phyloP scores from a whole-genome alignment of 2,113 vertebrate species.

The Chloropsis hardwickii region DNA sequence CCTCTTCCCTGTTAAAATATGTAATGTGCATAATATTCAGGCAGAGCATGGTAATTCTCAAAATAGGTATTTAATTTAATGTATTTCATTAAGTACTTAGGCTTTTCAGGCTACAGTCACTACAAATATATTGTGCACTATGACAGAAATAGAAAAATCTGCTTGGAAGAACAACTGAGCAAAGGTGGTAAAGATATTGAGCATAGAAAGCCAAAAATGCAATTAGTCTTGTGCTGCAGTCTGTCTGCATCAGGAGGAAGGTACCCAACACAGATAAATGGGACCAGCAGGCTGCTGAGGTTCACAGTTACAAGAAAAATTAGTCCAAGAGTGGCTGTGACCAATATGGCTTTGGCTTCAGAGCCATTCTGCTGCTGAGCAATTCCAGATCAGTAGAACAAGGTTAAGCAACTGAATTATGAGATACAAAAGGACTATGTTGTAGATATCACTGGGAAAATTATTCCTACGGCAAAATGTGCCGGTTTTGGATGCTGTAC shows the following conservation, averaged over 20 bases:
- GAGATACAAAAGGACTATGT: not conserved
- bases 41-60: not conserved
- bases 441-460: not conserved
- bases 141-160: not conserved
- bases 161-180: not conserved
- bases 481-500: not conserved
- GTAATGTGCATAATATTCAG: not conserved
- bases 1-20: not conserved
- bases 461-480: not conserved
- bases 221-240: not conserved
- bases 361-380: not conserved
- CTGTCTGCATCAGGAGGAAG: not conserved
- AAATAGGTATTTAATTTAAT: not conserved
- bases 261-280: not conserved
- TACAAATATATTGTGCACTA: not conserved
- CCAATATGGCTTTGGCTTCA: not conserved
- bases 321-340: not conserved
- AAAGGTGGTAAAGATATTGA: not conserved
- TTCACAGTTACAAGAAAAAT: not conserved
- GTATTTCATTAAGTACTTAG: constrained; percentile 16
- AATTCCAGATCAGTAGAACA: not conserved
- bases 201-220: not conserved
- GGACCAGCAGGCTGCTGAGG: not conserved
- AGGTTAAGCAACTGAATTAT: not conserved
- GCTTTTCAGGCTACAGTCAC: not conserved